Evolutionary conservation across 2,797 vertebrate genomes (phyloP).

Genomic region (Botia kubotai): DNA sequence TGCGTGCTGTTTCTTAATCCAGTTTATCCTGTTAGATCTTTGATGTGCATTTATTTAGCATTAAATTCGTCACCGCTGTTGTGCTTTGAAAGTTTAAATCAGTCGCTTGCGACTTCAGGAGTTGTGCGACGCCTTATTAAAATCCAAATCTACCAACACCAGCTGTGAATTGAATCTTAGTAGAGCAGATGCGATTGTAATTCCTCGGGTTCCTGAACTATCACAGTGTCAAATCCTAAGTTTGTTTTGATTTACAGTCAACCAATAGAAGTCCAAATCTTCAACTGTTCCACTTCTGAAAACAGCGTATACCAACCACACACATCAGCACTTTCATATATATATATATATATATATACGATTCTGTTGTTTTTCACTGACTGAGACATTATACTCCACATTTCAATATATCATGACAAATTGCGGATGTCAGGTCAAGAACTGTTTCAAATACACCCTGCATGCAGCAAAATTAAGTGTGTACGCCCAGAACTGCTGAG

Average conservation of each 20-base stretch:
- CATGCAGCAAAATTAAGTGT: conserved; percentile 26
- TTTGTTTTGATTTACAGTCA: background rate
- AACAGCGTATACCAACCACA: background rate
- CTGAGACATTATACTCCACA: conserved; percentile 34
- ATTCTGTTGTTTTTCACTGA: conserved; percentile 38
- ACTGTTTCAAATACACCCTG: conserved; percentile 6
- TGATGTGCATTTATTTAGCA: background rate
- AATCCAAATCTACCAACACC: background rate
- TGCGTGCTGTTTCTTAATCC: background rate
- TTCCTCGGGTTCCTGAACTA: background rate
- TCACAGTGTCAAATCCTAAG: background rate
- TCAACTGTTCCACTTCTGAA: background rate
- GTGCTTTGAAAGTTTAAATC: background rate
- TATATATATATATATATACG: too few relatives aligned
- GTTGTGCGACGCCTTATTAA: background rate
- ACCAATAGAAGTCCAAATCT: background rate
- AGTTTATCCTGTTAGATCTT: conserved; percentile 1
- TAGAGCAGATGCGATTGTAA: background rate
- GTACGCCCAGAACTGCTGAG: conserved; percentile 30
- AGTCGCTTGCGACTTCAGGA: background rate
- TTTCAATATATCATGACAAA: conserved; percentile 35
- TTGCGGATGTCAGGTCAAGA: conserved; percentile 35
- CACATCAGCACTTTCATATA: background rate
- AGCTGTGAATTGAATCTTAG: background rate
- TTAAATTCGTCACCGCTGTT: background rate